These are phyloP conservation scores for Ectropis grisescens DNA, from an alignment of 1,140 invertebrate genomes.

Conservation along the genomic window DNA sequence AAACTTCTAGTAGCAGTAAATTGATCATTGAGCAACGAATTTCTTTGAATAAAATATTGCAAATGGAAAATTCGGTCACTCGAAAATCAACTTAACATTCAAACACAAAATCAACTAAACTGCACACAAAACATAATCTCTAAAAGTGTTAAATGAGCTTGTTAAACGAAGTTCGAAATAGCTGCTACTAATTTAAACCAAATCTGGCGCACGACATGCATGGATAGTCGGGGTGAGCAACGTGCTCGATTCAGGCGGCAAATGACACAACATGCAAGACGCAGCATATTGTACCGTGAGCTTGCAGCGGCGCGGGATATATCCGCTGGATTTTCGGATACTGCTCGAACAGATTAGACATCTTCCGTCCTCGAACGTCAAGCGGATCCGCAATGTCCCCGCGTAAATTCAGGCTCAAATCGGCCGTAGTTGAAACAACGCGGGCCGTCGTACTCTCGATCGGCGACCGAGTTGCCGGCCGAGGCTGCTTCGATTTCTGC, in stretches of 20 bases:
- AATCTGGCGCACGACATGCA: slow-evolving; percentile 59
- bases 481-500: slow-evolving; percentile 55
- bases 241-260: slow-evolving; percentile 38
- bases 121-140: too few relatives aligned
- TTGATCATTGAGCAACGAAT: too few relatives aligned
- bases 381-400: slow-evolving; percentile 44
- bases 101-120: too few relatives aligned
- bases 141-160: too few relatives aligned
- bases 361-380: slow-evolving; percentile 63
- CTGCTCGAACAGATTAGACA: slow-evolving; percentile 80
- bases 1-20: too few relatives aligned
- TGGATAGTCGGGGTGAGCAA: slow-evolving; percentile 34
- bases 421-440: slow-evolving; percentile 28
- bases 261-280: slow-evolving; percentile 41
- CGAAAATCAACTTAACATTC: too few relatives aligned
- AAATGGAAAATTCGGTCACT: too few relatives aligned
- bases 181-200: too few relatives aligned
- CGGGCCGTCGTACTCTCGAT: slow-evolving; percentile 42
- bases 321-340: slow-evolving; percentile 82
- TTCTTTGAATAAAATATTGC: too few relatives aligned
- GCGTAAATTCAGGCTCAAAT: slow-evolving; percentile 50
- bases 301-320: slow-evolving; percentile 75
- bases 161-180: too few relatives aligned
- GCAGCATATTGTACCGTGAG: slow-evolving; percentile 52
- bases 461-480: slow-evolving; percentile 46